A percentile compares a stretch with the other conserved stretches of the same genome.
phyloP scores from a whole-genome alignment of 1,140 invertebrate species.

The Cryptotermes secundus region DNA sequence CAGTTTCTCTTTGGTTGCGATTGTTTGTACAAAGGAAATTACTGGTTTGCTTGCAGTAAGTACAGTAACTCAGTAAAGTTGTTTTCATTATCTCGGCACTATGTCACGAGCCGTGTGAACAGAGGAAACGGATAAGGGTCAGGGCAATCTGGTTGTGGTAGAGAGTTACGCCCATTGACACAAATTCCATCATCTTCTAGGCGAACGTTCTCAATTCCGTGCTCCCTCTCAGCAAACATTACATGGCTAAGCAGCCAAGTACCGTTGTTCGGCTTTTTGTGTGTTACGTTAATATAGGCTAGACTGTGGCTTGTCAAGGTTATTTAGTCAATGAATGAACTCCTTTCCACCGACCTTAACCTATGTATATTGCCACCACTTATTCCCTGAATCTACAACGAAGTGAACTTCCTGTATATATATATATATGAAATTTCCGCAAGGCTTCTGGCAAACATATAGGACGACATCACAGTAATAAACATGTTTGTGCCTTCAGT shows the following conservation, averaged over 20 bases:
- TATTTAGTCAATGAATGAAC: neutral
- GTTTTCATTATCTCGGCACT: neutral
- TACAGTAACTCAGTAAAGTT: neutral
- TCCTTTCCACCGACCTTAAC: neutral
- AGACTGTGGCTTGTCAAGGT: conserved; percentile 6
- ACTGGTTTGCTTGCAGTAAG: neutral
- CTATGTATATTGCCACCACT: neutral
- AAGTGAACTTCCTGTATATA: too few species aligned
- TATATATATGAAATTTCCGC: too few species aligned
- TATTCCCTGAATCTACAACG: too few species aligned
- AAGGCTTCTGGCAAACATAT: too few species aligned
- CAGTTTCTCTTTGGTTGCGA: too few species aligned
- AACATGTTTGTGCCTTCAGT: too few species aligned
- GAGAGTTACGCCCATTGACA: conserved; percentile 1
- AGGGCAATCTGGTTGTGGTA: neutral
- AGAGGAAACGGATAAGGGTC: neutral
- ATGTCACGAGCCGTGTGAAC: neutral
- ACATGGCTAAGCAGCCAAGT: neutral
- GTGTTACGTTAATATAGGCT: neutral
- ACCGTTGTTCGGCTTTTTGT: neutral
- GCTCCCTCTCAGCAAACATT: neutral
- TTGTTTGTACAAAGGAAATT: neutral
- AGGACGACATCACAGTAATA: too few species aligned
- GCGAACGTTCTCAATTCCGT: neutral
- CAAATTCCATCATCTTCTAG: neutral